Evolutionary conservation across 1,140 invertebrate species (phyloP).

Genomic region (Colletes gigas): DNA sequence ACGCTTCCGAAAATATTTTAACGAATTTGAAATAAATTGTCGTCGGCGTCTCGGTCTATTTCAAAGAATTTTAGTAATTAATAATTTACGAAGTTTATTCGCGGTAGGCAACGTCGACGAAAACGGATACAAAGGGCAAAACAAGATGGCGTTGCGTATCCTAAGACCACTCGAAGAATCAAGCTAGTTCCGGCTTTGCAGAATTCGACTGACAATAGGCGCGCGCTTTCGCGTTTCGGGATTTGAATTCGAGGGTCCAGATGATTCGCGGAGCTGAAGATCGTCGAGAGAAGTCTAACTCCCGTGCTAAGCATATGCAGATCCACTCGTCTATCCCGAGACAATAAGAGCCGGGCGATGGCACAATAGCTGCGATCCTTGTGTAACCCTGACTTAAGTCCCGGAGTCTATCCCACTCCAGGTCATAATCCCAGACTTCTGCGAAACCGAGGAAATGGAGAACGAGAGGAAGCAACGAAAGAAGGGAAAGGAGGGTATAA

Average conservation of each 20-base stretch:
- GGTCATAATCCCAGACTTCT: slow-evolving; percentile 78
- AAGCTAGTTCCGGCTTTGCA: slow-evolving; percentile 41
- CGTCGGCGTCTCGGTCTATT: too few species aligned
- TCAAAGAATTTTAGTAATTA: too few species aligned
- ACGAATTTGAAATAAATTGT: too few species aligned
- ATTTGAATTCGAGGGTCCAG: slow-evolving; percentile 61
- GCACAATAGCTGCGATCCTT: slow-evolving; percentile 81
- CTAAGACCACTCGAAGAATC: slow-evolving; percentile 30
- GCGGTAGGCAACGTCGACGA: not conserved
- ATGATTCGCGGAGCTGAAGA: slow-evolving; percentile 66
- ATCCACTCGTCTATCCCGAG: slow-evolving; percentile 81
- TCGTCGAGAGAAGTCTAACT: slow-evolving; percentile 74
- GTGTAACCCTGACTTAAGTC: slow-evolving; percentile 82
- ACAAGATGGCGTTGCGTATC: not conserved
- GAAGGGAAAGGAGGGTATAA: slow-evolving; percentile 31
- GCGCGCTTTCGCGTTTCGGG: slow-evolving; percentile 60
- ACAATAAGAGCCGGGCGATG: slow-evolving; percentile 77
- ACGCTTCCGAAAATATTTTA: too few species aligned
- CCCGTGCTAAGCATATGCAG: slow-evolving; percentile 81
- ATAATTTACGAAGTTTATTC: too few species aligned
- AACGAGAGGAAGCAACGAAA: slow-evolving; percentile 30
- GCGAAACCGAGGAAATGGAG: slow-evolving; percentile 66
- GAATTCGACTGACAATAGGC: slow-evolving; percentile 63
- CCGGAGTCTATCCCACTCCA: slow-evolving; percentile 79
- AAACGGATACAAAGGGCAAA: not conserved